Base-by-base conservation (phyloP, 2,888 invertebrate genomes). In the Tetramorium bicarinatum region DNA sequence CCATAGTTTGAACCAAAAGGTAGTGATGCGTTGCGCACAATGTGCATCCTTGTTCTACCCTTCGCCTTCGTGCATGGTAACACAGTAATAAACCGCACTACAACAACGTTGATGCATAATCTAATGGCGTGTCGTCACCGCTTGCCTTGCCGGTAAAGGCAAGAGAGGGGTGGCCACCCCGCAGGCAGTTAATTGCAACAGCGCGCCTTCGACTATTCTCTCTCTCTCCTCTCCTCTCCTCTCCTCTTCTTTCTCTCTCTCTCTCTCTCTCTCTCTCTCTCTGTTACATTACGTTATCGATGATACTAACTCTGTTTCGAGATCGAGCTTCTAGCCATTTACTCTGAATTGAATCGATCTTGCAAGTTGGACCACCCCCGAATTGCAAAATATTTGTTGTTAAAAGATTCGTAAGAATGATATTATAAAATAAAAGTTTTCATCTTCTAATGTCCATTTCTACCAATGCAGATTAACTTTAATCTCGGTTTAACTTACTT, bases 51-150 rank as follows among this genome's bases (percentile, higher is more conserved):
- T n/a, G 41, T n/a, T 52, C 41, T 54, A 44, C 25, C 82, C 13
- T 83, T 83, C 62, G 49, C 69, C 75, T 79, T 74, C 67, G 80
- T 72, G 71, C 64, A 79, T 66, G 82, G 84, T 77, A 88, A 85
- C 85, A 88, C 62, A 85, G 77, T 83, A 89, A 89, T 91, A 90
- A 89, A 87, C 85, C 72, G 79, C 84, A 79, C 81, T 84, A 84
- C 83, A 84, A 75, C 52, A 61, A 66, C 56, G 21, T 59, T 72
- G 86, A 84, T 71, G 81, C 84, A 87, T 89, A 87, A 91, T 89
- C 85, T 88, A 87, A 90, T 90, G 88, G 86, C 75, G 82, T 79
- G 72, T 84, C 77, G 76, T 49, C 61, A 67, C 34, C 69, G 77
- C 15, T n/a, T 38, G 67, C 18, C n/a, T n/a, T 29, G 56, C 56